These are phyloP conservation scores for Eupithecia tripunctaria DNA, from an alignment of 2,888 invertebrate genomes.

Conservation along the genomic window DNA sequence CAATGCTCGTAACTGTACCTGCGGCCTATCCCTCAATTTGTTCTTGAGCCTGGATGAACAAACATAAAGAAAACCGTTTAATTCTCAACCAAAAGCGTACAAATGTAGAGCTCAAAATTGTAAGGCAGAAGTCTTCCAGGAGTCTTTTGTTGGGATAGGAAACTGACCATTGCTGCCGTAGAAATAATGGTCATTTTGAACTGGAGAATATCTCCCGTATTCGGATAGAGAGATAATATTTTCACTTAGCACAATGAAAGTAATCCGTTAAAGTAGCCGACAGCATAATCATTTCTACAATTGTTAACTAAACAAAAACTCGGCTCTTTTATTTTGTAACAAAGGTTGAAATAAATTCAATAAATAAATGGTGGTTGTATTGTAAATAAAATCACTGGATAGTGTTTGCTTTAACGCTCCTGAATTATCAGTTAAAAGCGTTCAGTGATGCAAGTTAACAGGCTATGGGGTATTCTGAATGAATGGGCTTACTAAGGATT, in stretches of 20 bases:
- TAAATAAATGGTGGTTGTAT: conserved; percentile 51
- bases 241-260: conserved; percentile 64
- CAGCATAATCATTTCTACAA: conserved; percentile 64
- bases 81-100: conserved; percentile 7
- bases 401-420: conserved; percentile 71
- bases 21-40: conserved; percentile 63
- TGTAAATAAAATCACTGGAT: conserved; percentile 71
- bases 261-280: conserved; percentile 83
- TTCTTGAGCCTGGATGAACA: conserved; percentile 40
- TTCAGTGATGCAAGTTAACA: conserved; percentile 72
- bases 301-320: conserved; percentile 71
- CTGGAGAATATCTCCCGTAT: conserved; percentile 3
- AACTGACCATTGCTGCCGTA: not conserved
- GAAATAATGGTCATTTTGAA: conserved; percentile 17
- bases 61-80: conserved; percentile 28
- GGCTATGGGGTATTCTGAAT: conserved; percentile 45
- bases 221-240: conserved; percentile 44
- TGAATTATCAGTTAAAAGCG: conserved; percentile 59
- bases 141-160: not conserved
- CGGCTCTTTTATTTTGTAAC: conserved; percentile 62
- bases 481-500: conserved; percentile 12
- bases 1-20: conserved; percentile 81
- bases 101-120: not conserved
- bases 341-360: conserved; percentile 58
- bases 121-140: not conserved